These are phyloP conservation scores for Mesopsocus fuscifrons DNA, from an alignment of 2,888 invertebrate species.

Conservation along the genomic window DNA sequence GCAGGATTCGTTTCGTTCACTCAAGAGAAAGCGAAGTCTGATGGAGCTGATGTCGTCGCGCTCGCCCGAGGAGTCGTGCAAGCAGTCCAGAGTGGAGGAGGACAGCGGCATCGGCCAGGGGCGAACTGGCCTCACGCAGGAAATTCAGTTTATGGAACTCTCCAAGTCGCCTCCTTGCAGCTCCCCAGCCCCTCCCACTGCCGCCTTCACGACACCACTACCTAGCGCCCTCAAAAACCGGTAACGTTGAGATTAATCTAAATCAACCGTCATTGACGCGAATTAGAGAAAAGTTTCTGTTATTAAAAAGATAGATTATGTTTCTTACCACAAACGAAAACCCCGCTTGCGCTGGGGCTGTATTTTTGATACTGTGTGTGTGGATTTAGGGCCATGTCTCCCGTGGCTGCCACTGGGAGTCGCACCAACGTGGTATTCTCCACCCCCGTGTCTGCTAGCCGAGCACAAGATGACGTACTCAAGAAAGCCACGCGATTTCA, in stretches of 20 bases:
- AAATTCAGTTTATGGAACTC: conserved; percentile 45
- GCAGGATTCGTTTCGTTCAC: conserved; percentile 12
- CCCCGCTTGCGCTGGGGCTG: too few species aligned
- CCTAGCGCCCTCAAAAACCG: conserved; percentile 19
- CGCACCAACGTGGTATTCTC: too few species aligned
- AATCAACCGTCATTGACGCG: too few species aligned
- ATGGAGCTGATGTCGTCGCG: conserved; percentile 4
- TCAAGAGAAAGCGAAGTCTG: conserved; percentile 14
- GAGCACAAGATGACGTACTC: neutral
- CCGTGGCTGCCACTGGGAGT: too few species aligned
- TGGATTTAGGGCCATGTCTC: too few species aligned
- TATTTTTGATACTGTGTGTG: too few species aligned
- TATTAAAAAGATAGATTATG: too few species aligned
- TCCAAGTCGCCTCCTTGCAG: conserved; percentile 9
- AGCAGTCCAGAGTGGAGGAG: neutral
- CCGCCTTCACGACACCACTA: conserved; percentile 1
- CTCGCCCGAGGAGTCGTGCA: conserved; percentile 1
- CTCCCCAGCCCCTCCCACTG: too few species aligned
- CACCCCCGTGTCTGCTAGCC: conserved; percentile 6
- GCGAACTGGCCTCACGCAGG: conserved; percentile 48
- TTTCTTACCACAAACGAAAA: too few species aligned
- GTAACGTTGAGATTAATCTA: too few species aligned
- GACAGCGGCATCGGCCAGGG: conserved; percentile 19
- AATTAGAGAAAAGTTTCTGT: too few species aligned
- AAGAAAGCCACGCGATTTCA: conserved; percentile 35